Base-by-base conservation (phyloP, 2,888 invertebrate species). In the Lutraria lutraria region DNA sequence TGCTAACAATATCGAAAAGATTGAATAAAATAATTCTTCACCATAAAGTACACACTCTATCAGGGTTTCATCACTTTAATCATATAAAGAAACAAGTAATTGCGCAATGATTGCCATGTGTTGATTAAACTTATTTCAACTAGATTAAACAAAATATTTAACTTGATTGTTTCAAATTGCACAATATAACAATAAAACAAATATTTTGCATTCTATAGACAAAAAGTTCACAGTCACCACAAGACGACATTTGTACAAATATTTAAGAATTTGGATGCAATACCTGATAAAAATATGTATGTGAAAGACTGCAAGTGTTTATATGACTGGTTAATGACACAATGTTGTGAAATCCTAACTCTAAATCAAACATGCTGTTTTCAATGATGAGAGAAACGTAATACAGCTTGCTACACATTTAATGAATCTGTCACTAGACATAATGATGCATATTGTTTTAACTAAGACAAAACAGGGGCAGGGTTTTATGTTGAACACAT, bases 231-330 rank as follows among this genome's bases (percentile, higher is more conserved):
- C 6, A 4, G 6, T 68, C 25, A 10, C 63, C 63, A 76, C 76
- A 31, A 31, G 31, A 76, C 8, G 19, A 76, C 76, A 76, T 34
- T 68, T 68, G 76, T 76, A 76, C 76, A 76, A 31, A 76, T 31
- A 76, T 16, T n/a, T 76, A 76, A 76, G 34, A 76, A 31, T 12
- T 76, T 76, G 76, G 76, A 76, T 76, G 76, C 29, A 34, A 76
- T 85, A 85, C 80, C 85, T 85, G 80, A 85, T 43, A 79, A 79
- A 80, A 60, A 85, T 54, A 85, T 80, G 80, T 56, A 76, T 31
- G 80, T 85, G 85, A 85, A 85, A 85, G 85, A 85, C 85, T 84
- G 84, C 83, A 83, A 83, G 83, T 83, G 68, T 83, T 83, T 76
- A 25, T 25, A 34, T 76, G 76, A 76, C 19, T 12, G 29, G 72